phyloP scores from a whole-genome alignment of 2,797 vertebrate species.

The Peromyscus attwateri region DNA sequence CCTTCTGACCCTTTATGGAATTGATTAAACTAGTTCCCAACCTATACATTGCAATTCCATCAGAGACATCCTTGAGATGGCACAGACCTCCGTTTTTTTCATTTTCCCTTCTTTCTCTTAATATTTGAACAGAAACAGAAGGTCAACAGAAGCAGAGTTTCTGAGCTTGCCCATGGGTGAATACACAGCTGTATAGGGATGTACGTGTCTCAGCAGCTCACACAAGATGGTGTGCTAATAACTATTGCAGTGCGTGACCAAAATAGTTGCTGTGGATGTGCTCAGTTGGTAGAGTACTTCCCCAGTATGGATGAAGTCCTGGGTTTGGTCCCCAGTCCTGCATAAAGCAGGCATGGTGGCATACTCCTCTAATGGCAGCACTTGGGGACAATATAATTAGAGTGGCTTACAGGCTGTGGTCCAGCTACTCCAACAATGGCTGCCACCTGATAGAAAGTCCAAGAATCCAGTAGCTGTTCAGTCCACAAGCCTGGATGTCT shows the following conservation, averaged over 20 bases:
- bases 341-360: neutral
- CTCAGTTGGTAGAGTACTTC: neutral
- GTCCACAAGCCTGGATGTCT: neutral
- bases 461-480: neutral
- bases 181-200: neutral
- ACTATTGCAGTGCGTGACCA: neutral
- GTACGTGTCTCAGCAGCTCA: neutral
- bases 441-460: neutral
- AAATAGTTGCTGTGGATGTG: neutral
- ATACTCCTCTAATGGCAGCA: neutral
- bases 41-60: neutral
- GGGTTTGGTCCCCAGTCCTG: neutral
- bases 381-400: neutral
- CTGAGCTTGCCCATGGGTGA: neutral
- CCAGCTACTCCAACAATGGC: neutral
- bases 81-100: neutral
- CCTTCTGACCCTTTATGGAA: constrained; percentile 13
- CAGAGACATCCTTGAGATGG: neutral
- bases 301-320: neutral
- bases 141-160: neutral
- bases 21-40: constrained; percentile 51
- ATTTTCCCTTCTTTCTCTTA: neutral
- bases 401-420: neutral
- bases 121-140: constrained; percentile 54
- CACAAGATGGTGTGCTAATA: neutral